Evolutionary conservation across 37 sponge, comb jelly and placozoan species (phyloP), one percentile per base, ranked within the genome.

Genomic region (Hexactinellida sp.): DNA sequence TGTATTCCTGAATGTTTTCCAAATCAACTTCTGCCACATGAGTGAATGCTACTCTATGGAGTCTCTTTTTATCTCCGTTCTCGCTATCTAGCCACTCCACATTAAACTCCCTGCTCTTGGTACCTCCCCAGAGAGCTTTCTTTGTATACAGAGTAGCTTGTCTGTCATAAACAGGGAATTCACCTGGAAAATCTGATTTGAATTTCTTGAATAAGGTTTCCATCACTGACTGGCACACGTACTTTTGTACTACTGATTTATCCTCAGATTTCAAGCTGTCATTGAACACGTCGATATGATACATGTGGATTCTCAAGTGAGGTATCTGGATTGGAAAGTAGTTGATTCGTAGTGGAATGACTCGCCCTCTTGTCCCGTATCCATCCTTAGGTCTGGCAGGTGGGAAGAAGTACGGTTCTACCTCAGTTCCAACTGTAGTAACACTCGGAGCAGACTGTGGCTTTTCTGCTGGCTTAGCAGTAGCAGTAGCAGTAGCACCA

Each of bases 71-170:
- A n/a, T 63, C 76, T 28, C 76, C 76, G 34, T 63, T 63, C 34
- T 63, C 76, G 34, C 32, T 63, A n/a, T 63, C 76, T 28, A 63
- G 76, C 76, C 76, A 63, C 3, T 63, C 30, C 76, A 63, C 76
- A 10, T 10, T 63, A n/a, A 21, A 63, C 76, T 63, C 76, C 34
- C 30, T 63, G 5, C 32, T 63, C 3, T 3, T 63, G 34, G 28
- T 63, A 7, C 34, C 34, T 32, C 76, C 76, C 76, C 76, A 63
- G 3, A 63, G 30, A 28, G 76, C 19, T 28, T 63, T 63, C 76
- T 63, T 63, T n/a, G 76, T 63, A 28, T 25, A 63, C 30, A 63
- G 30, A 63, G 34, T n/a, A 10, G 76, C 76, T 63, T 63, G 76
- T n/a, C 76, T 28, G 13, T 63, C 76, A 63, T 63, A 63, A n/a